A percentile compares a stretch with the other conserved stretches of the same genome.
These are phyloP conservation scores for Donacobius atricapilla DNA, from an alignment of 2,113 vertebrate genomes.

Conservation along the genomic window DNA sequence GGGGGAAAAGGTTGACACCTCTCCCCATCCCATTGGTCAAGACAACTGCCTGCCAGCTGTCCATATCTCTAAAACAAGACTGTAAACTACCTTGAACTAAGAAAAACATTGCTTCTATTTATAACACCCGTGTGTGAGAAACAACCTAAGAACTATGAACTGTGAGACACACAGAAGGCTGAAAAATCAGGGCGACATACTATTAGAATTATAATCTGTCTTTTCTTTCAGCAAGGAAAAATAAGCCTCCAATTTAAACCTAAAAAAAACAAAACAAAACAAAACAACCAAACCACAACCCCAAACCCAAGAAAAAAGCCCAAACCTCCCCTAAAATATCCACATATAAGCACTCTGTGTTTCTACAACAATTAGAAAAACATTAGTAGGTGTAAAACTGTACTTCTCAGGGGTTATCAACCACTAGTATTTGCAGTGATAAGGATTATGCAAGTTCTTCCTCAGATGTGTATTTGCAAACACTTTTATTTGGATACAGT, in stretches of 20 bases:
- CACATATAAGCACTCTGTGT: background rate
- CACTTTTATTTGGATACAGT: background rate
- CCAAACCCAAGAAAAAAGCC: background rate
- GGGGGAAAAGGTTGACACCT: too few relatives aligned
- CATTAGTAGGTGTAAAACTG: background rate
- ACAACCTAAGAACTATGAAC: too few relatives aligned
- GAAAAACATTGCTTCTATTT: too few relatives aligned
- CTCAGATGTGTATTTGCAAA: background rate
- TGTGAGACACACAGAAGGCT: too few relatives aligned
- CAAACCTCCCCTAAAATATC: background rate
- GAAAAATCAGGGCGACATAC: too few relatives aligned
- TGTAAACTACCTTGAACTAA: too few relatives aligned
- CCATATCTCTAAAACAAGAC: too few relatives aligned
- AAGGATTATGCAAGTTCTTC: background rate
- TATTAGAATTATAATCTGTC: background rate
- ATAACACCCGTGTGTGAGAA: too few relatives aligned
- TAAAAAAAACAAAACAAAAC: too few relatives aligned
- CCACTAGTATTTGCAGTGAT: background rate
- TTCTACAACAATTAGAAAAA: background rate
- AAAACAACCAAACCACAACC: fast-evolving
- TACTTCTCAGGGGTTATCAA: background rate
- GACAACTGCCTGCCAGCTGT: too few relatives aligned
- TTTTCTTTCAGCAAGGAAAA: background rate
- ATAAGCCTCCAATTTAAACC: background rate
- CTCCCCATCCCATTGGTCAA: too few relatives aligned